Evolutionary conservation across 2,888 invertebrate species (phyloP), one percentile per base, ranked within the genome.

Genomic region (Autographa gamma): DNA sequence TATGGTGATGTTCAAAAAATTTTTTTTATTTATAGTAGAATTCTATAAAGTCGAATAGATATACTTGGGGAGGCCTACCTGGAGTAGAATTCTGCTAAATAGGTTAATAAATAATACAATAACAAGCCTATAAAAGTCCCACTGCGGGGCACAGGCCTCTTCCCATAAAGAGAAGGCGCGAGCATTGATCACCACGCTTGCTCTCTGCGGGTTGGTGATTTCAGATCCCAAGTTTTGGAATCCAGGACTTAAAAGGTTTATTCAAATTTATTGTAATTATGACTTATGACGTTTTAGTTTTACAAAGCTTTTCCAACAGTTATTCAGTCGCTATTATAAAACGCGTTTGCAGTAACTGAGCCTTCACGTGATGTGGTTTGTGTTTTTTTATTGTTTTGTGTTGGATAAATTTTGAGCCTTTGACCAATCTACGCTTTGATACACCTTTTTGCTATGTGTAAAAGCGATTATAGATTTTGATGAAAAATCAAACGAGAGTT

Each of bases 401-500:
- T 41, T 58, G 31, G 62, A 66, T 63, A 62, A 73, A 65, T 74
- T 71, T 16, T 71, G 34, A 67, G 18, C 73, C 82, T 82, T 80
- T 82, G 80, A 79, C 74, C 79, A 81, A 81, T 81, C 71, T 70
- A 70, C 65, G 48, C 74, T 72, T 69, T 74, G 48, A 77, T 48
- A 66, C 58, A 63, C 63, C 48, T 31, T 31, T 69, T 66, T 71
- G 18, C 63, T 60, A 64, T 69, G 63, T 60, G 38, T 60, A 66
- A 73, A 81, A 78, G 65, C 70, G 74, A 78, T 81, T 71, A 66
- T 61, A 31, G 69, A 69, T 71, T 78, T 81, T 78, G 67, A 81
- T 70, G 69, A 68, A 78, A 81, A 81, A 81, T 79, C 79, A 81
- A 78, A 72, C 60, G 60, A 66, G 67, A 59, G 74, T 74, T 79